Conservation (phyloP, 2,888 invertebrate species). For the Polydrusus cervinus region DNA sequence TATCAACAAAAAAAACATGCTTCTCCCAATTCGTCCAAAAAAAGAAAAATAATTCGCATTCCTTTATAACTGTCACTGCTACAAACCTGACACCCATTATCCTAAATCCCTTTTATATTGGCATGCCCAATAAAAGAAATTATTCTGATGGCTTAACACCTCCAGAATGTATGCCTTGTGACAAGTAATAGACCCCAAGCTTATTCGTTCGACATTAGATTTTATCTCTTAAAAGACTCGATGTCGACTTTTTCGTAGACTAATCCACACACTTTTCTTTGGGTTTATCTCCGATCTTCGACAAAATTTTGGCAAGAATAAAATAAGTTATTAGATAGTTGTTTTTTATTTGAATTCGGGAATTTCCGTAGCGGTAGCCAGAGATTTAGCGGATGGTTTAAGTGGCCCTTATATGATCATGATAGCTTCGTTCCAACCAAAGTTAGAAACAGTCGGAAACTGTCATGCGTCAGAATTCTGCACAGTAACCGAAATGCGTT, state of each 20-base stretch:
- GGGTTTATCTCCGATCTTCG: constrained; percentile 8
- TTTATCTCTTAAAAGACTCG: constrained; percentile 62
- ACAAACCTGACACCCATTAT: constrained; percentile 36
- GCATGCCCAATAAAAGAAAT: constrained; percentile 52
- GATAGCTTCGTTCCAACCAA: no score
- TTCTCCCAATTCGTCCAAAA: neutral
- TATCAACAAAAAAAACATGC: no score
- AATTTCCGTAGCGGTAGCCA: no score
- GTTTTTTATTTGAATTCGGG: neutral
- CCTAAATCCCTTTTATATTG: constrained; percentile 51
- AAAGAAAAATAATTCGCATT: constrained; percentile 15
- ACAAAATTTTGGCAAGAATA: neutral
- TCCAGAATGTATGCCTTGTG: constrained; percentile 46
- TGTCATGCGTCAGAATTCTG: no score
- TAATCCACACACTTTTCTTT: constrained; percentile 23
- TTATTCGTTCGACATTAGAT: constrained; percentile 62
- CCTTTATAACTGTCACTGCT: constrained; percentile 21
- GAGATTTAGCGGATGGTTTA: neutral
- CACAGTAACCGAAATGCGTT: no score
- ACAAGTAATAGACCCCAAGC: constrained; percentile 53
- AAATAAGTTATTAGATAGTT: constrained; percentile 6
- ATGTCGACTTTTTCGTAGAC: constrained; percentile 58
- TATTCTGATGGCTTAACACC: constrained; percentile 50
- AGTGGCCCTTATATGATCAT: neutral
- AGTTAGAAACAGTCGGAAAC: no score